phyloP scores from a whole-genome alignment of 2,888 invertebrate species.

The Caenorhabditis japonica region DNA sequence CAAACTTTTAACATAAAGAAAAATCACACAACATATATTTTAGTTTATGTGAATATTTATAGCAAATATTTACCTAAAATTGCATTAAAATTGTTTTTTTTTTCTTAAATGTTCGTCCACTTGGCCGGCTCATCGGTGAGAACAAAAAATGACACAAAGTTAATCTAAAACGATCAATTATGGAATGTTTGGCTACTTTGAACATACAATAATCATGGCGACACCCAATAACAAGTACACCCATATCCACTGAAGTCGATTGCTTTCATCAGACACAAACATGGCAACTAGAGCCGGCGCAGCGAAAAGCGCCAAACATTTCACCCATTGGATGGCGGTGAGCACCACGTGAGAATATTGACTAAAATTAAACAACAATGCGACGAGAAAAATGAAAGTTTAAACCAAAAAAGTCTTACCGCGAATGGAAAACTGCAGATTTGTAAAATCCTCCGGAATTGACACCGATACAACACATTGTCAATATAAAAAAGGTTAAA shows the following conservation, averaged over 20 bases:
- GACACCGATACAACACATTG: constrained; percentile 35
- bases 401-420: constrained; percentile 9
- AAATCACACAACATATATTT: too few relatives aligned
- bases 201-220: constrained; percentile 25
- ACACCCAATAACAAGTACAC: constrained; percentile 27
- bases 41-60: too few relatives aligned
- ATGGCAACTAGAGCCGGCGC: constrained; percentile 63
- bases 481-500: constrained; percentile 9
- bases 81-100: too few relatives aligned
- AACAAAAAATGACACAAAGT: constrained; percentile 41
- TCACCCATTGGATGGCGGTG: constrained; percentile 64
- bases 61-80: too few relatives aligned
- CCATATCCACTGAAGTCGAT: constrained; percentile 37
- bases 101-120: constrained; percentile 30
- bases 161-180: constrained; percentile 32
- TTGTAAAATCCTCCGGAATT: constrained; percentile 44
- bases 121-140: constrained; percentile 41
- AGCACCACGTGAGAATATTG: constrained; percentile 59
- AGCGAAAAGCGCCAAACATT: constrained; percentile 63
- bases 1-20: too few relatives aligned
- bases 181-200: too few relatives aligned
- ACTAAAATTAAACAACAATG: constrained; percentile 13
- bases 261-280: constrained; percentile 57
- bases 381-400: constrained; percentile 1
- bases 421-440: constrained; percentile 21